These are phyloP conservation scores for Calameuta pallipes DNA, from an alignment of 2,888 invertebrate genomes.

Conservation along the genomic window DNA sequence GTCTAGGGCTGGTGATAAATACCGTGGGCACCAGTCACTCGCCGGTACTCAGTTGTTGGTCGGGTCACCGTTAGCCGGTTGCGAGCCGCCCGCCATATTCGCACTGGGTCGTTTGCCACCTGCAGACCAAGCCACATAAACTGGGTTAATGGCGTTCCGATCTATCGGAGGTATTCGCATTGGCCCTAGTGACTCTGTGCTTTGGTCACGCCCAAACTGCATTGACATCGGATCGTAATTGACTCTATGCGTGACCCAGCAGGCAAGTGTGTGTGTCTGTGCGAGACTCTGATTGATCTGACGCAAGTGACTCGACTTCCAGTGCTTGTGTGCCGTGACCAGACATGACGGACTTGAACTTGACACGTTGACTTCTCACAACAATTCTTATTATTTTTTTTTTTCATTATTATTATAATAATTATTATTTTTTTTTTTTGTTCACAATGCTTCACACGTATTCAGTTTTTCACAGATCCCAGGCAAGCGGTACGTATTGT, in stretches of 20 bases:
- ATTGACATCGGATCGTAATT: slow-evolving; percentile 54
- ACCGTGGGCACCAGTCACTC: slow-evolving; percentile 66
- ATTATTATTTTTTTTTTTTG: no score
- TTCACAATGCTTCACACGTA: slow-evolving; percentile 39
- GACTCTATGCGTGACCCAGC: slow-evolving; percentile 65
- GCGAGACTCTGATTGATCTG: slow-evolving; percentile 57
- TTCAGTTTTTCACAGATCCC: slow-evolving; percentile 46
- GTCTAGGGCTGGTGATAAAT: slow-evolving; percentile 67
- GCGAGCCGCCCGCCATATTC: slow-evolving; percentile 63
- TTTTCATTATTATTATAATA: no score
- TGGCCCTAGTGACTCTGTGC: slow-evolving; percentile 65
- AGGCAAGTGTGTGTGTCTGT: slow-evolving; percentile 62
- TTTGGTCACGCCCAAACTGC: slow-evolving; percentile 63
- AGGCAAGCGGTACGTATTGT: slow-evolving; percentile 46
- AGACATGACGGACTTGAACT: slow-evolving; percentile 59
- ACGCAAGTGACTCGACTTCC: slow-evolving; percentile 62
- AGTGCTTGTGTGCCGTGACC: slow-evolving; percentile 59
- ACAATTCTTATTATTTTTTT: slow-evolving; percentile 28
- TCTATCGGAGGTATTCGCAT: slow-evolving; percentile 57
- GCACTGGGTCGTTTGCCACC: slow-evolving; percentile 64
- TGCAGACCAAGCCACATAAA: slow-evolving; percentile 67
- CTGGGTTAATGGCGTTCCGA: slow-evolving; percentile 66
- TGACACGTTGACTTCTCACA: slow-evolving; percentile 54
- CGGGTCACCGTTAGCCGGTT: slow-evolving; percentile 62
- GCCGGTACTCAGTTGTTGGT: slow-evolving; percentile 64